A percentile compares a stretch with the other conserved stretches of the same genome.
Evolutionary conservation across 2,797 vertebrate species (phyloP).

Genomic region (Diceros bicornis): DNA sequence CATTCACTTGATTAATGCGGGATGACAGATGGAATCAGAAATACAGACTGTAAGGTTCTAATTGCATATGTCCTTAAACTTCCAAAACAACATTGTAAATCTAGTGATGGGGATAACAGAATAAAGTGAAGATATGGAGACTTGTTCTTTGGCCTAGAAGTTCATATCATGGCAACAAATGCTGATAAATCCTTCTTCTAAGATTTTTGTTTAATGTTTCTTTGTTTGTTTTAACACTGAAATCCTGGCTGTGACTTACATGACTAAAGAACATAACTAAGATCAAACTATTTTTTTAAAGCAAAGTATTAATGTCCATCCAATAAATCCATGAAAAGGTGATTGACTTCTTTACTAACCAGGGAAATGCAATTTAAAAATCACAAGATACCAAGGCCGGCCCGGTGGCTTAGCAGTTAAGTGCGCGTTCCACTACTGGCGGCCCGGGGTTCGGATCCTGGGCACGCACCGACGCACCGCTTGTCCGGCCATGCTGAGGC

Average conservation of each 20-base stretch:
- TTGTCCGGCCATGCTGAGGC: no score
- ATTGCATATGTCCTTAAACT: not conserved
- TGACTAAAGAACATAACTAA: not conserved
- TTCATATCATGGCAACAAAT: not conserved
- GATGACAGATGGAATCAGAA: slow-evolving; percentile 1
- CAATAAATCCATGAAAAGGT: not conserved
- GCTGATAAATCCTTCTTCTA: slow-evolving; percentile 9
- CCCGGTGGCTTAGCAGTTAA: no score
- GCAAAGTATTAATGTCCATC: not conserved
- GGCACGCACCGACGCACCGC: no score
- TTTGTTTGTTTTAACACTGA: slow-evolving; percentile 40
- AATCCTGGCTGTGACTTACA: slow-evolving; percentile 31
- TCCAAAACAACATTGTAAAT: slow-evolving; percentile 16
- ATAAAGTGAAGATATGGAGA: not conserved
- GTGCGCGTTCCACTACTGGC: no score
- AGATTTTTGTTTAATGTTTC: not conserved
- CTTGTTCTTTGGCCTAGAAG: not conserved
- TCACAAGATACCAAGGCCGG: not conserved
- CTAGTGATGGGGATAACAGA: not conserved
- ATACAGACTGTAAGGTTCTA: not conserved
- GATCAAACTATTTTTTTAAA: slow-evolving; percentile 32
- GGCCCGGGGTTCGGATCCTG: no score
- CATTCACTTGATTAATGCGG: not conserved
- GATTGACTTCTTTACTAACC: not conserved
- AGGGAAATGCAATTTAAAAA: slow-evolving; percentile 27